Percentiles rank a stretch among this genome's conserved stretches.
These are phyloP conservation scores for Chlorodrepanis virens DNA, from an alignment of 2,113 vertebrate species.

Conservation along the genomic window DNA sequence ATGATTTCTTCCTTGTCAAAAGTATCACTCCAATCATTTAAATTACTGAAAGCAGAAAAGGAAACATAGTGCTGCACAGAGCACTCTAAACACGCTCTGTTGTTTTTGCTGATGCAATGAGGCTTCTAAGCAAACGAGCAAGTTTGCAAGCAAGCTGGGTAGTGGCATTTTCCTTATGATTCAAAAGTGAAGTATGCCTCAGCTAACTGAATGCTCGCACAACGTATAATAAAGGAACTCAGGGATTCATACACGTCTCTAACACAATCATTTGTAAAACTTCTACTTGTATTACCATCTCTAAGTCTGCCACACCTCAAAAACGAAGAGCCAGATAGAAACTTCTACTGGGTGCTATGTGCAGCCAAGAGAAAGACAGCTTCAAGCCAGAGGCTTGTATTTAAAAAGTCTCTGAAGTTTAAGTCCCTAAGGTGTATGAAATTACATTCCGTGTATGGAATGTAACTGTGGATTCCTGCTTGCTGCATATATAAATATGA, in stretches of 20 bases:
- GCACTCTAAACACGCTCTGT: constrained; percentile 21
- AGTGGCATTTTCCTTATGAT: constrained; percentile 74
- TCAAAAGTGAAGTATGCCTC: constrained; percentile 72
- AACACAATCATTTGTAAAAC: constrained; percentile 51
- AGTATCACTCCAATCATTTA: constrained; percentile 37
- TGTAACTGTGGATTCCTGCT: neutral
- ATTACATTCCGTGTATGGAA: constrained; percentile 32
- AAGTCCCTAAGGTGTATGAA: constrained; percentile 56
- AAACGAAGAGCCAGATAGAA: constrained; percentile 54
- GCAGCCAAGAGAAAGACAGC: constrained; percentile 57
- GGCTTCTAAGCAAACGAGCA: constrained; percentile 60
- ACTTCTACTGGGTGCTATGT: constrained; percentile 46
- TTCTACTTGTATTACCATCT: constrained; percentile 48
- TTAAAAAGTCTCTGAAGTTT: constrained; percentile 32
- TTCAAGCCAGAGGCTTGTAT: constrained; percentile 30
- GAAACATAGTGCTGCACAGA: constrained; percentile 53
- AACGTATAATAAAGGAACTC: constrained; percentile 66
- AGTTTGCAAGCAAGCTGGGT: constrained; percentile 65
- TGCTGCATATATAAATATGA: neutral
- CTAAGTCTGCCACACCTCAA: constrained; percentile 58
- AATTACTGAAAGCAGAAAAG: constrained; percentile 47
- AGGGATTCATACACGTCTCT: constrained; percentile 53
- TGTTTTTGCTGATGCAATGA: constrained; percentile 50
- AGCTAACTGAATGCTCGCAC: constrained; percentile 62
- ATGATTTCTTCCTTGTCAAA: constrained; percentile 47